These are phyloP conservation scores for Bombus ignitus DNA, from an alignment of 1,140 invertebrate species.

Conservation along the genomic window DNA sequence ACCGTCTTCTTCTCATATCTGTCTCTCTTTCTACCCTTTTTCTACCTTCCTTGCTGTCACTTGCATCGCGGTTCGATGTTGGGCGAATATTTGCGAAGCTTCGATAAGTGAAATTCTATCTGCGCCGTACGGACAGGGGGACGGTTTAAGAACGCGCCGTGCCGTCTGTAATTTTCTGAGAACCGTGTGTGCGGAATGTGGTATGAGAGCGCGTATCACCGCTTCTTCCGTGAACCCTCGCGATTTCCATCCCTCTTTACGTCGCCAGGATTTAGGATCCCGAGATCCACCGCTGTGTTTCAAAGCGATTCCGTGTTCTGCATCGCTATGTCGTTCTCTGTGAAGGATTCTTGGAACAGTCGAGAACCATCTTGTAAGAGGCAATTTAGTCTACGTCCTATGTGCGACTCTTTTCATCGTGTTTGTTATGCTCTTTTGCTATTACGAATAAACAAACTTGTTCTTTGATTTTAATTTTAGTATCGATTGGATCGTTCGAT, in stretches of 20 bases:
- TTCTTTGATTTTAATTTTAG: too few relatives aligned
- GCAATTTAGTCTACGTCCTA: too few relatives aligned
- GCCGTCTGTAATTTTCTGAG: constrained; percentile 53
- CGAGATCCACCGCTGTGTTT: background rate
- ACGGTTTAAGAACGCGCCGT: constrained; percentile 53
- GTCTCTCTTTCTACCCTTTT: background rate
- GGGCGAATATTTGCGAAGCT: constrained; percentile 66
- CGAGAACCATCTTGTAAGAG: background rate
- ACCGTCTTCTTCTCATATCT: constrained; percentile 41
- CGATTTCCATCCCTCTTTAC: background rate
- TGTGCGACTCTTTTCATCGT: too few relatives aligned
- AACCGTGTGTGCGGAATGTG: constrained; percentile 46
- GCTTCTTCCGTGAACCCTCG: background rate
- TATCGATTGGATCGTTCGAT: too few relatives aligned
- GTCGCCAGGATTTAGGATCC: background rate
- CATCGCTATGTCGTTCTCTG: background rate
- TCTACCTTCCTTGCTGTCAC: constrained; percentile 52
- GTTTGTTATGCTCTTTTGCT: too few relatives aligned
- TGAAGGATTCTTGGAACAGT: background rate
- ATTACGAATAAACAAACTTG: too few relatives aligned
- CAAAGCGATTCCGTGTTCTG: background rate
- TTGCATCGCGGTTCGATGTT: constrained; percentile 64
- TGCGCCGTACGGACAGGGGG: constrained; percentile 1
- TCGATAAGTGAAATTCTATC: constrained; percentile 67
- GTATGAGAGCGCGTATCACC: background rate